Percentiles rank a stretch among this genome's conserved stretches.
Conservation (phyloP, 2,797 vertebrate species). For the Gallinago nigripennis region DNA sequence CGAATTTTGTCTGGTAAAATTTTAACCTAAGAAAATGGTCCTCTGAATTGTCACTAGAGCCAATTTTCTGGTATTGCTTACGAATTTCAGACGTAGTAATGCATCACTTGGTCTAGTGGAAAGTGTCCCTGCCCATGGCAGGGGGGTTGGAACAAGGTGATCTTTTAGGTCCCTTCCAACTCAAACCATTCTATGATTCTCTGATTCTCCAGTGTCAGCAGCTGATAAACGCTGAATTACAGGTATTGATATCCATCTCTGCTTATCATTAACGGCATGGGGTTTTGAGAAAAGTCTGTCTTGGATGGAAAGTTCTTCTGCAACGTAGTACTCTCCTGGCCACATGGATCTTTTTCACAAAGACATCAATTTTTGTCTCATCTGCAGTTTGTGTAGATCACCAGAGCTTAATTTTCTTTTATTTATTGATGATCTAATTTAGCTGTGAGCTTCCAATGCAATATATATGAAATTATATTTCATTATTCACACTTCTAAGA, state of each 20-base stretch:
- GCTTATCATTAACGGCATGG: fast-evolving
- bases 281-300: background rate
- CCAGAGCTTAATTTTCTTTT: background rate
- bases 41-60: background rate
- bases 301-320: background rate
- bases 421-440: background rate
- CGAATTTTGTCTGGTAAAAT: background rate
- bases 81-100: background rate
- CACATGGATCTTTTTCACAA: background rate
- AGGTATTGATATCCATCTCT: background rate
- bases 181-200: no score
- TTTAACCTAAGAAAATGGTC: background rate
- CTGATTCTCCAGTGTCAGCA: background rate
- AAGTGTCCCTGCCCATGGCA: no score
- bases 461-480: background rate
- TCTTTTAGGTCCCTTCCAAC: no score
- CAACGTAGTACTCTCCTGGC: background rate
- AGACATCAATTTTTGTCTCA: background rate
- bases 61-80: background rate
- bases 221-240: background rate
- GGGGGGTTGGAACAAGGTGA: no score
- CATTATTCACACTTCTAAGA: background rate
- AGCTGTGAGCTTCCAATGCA: background rate
- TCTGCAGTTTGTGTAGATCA: background rate
- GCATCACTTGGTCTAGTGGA: no score